A percentile compares a stretch with the other conserved stretches of the same genome.
phyloP scores from a whole-genome alignment of 2,113 vertebrate species.

The Neomonachus schauinslandi region DNA sequence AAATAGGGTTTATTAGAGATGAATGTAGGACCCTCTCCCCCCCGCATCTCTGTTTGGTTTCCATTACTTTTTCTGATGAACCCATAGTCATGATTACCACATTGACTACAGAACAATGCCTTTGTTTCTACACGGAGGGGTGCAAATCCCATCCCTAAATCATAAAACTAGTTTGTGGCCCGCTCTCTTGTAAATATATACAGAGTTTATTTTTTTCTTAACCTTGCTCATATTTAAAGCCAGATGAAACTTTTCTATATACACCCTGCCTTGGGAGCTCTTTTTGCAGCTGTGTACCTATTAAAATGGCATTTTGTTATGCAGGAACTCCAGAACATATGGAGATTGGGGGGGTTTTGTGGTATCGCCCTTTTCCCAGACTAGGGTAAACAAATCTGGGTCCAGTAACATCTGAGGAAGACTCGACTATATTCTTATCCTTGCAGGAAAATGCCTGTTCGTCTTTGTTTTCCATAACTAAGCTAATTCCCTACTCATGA shows the following conservation, averaged over 20 bases:
- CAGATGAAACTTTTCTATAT: not conserved
- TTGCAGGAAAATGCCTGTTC: not conserved
- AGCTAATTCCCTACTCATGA: constrained; percentile 2
- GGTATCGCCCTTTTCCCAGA: not conserved
- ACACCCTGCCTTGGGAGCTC: not conserved
- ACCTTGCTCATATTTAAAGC: not conserved
- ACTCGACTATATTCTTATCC: constrained; percentile 20
- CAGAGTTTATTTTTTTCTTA: constrained; percentile 40
- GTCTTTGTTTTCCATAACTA: constrained; percentile 50
- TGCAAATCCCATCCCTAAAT: not conserved
- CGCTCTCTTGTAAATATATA: constrained; percentile 30
- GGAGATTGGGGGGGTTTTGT: not conserved
- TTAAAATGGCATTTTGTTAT: constrained; percentile 56
- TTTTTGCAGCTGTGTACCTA: not conserved
- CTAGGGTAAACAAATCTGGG: constrained; percentile 53
- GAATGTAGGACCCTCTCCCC: not conserved
- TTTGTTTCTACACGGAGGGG: not conserved
- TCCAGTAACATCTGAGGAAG: not conserved
- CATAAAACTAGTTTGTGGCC: not conserved
- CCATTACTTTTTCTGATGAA: not conserved
- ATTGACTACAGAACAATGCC: not conserved
- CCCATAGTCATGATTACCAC: not conserved
- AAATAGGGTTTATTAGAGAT: not conserved
- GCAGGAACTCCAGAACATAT: not conserved
- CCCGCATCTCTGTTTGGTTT: not conserved